phyloP scores from a whole-genome alignment of 2,113 vertebrate species.

The Polypterus bichir region DNA sequence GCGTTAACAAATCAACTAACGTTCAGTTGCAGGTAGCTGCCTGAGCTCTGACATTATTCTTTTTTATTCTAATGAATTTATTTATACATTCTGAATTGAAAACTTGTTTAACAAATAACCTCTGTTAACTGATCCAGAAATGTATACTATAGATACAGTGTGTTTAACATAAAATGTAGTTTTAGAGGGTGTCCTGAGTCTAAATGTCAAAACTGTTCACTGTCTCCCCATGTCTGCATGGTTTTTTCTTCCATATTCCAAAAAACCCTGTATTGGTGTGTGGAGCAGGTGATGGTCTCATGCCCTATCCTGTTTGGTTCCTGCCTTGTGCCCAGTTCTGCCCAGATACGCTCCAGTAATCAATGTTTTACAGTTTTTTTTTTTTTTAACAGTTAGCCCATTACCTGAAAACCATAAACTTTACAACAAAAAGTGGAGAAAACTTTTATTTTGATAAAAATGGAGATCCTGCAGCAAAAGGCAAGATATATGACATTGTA shows the following conservation, averaged over 20 bases:
- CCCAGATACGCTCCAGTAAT: background rate
- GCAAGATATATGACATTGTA: conserved; percentile 38
- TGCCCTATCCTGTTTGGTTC: too few species aligned
- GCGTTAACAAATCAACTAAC: background rate
- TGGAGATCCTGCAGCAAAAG: conserved; percentile 40
- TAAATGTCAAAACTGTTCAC: too few species aligned
- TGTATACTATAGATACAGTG: background rate
- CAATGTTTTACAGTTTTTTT: background rate
- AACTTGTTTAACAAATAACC: conserved; percentile 44
- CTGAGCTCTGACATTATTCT: background rate
- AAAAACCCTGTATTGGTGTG: too few species aligned
- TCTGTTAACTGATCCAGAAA: conserved; percentile 1
- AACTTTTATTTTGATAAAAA: conserved; percentile 43
- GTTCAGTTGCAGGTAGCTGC: conserved; percentile 7
- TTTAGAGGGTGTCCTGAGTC: too few species aligned
- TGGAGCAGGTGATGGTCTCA: too few species aligned
- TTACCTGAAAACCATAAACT: conserved; percentile 26
- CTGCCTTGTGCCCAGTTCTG: background rate
- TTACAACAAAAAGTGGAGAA: conserved; percentile 45
- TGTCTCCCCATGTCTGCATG: too few species aligned
- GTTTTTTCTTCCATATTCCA: too few species aligned
- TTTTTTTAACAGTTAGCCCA: conserved; percentile 33
- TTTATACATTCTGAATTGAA: conserved; percentile 23
- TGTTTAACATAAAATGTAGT: too few species aligned
- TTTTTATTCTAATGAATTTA: conserved; percentile 17